These are phyloP conservation scores for Hippocampus zosterae DNA, from an alignment of 2,113 vertebrate species.

Conservation along the genomic window DNA sequence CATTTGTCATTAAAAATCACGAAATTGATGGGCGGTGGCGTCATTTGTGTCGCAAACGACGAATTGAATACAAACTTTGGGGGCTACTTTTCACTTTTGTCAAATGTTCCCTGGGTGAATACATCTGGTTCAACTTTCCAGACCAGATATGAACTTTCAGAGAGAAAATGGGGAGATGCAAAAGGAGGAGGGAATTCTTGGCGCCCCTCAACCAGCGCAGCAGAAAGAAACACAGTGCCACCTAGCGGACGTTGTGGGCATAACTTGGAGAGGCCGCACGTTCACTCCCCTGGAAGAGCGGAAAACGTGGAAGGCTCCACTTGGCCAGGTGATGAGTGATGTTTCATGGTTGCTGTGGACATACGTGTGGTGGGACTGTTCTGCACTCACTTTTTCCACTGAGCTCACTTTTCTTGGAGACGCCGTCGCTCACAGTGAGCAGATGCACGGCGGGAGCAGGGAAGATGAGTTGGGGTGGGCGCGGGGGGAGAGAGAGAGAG, in stretches of 20 bases:
- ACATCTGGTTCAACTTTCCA: constrained; percentile 7
- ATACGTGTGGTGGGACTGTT: constrained; percentile 33
- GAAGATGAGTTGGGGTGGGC: background rate
- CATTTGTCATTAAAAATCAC: background rate
- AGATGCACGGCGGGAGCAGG: constrained; percentile 3
- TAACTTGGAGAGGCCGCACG: background rate
- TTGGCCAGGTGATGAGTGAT: constrained; percentile 43
- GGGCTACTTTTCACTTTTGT: constrained; percentile 33
- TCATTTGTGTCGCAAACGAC: background rate
- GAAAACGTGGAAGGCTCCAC: constrained; percentile 10
- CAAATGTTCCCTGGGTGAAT: background rate
- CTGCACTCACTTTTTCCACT: constrained; percentile 68
- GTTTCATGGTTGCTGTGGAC: constrained; percentile 30
- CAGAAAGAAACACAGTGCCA: constrained; percentile 55
- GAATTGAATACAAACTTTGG: constrained; percentile 14
- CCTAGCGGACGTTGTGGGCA: constrained; percentile 37
- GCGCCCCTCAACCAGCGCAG: background rate
- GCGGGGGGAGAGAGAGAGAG: constrained; percentile 1
- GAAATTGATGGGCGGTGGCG: background rate
- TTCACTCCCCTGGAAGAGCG: background rate
- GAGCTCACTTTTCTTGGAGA: constrained; percentile 62
- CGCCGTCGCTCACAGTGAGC: constrained; percentile 25
- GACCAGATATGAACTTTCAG: constrained; percentile 6
- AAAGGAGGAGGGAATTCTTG: background rate
- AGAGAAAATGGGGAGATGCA: background rate